Percentiles rank a stretch among this genome's conserved stretches.
Evolutionary conservation across 1,140 invertebrate genomes (phyloP).

Genomic region (Ridgeia piscesae): DNA sequence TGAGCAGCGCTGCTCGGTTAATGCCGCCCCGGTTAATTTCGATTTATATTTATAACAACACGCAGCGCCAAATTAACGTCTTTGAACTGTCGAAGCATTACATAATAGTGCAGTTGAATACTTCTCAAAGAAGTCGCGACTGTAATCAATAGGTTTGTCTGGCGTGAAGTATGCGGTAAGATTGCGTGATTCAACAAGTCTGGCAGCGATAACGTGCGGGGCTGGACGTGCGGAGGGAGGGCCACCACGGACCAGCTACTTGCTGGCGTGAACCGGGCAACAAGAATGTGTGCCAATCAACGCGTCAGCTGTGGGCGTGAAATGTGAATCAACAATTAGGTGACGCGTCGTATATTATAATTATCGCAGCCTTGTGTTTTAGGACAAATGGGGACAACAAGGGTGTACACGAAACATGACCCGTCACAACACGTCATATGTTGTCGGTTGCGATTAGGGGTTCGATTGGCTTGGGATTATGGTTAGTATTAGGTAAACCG

Average conservation of each 20-base stretch:
- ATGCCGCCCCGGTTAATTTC: too few relatives aligned
- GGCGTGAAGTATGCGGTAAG: neutral
- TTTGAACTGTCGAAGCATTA: neutral
- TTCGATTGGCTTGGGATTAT: neutral
- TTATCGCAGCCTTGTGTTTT: neutral
- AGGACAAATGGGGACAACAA: neutral
- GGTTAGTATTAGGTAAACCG: neutral
- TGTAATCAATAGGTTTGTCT: constrained; percentile 1
- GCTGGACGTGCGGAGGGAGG: neutral
- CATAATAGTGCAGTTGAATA: neutral
- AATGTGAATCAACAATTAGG: neutral
- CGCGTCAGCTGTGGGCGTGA: too few relatives aligned
- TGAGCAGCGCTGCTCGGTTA: too few relatives aligned
- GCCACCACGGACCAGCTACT: neutral
- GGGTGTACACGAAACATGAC: neutral
- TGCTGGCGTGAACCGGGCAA: neutral
- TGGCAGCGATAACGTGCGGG: neutral
- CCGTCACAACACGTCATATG: neutral
- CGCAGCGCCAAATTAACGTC: neutral
- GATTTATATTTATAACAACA: too few relatives aligned
- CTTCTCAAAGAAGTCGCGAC: neutral
- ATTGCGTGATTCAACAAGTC: neutral
- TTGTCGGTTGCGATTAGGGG: neutral
- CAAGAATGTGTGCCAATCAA: too few relatives aligned
- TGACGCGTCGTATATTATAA: neutral